Percentiles rank a stretch among this genome's conserved stretches.
Evolutionary conservation across 1,140 invertebrate genomes (phyloP).

Genomic region (Penaeus indicus): DNA sequence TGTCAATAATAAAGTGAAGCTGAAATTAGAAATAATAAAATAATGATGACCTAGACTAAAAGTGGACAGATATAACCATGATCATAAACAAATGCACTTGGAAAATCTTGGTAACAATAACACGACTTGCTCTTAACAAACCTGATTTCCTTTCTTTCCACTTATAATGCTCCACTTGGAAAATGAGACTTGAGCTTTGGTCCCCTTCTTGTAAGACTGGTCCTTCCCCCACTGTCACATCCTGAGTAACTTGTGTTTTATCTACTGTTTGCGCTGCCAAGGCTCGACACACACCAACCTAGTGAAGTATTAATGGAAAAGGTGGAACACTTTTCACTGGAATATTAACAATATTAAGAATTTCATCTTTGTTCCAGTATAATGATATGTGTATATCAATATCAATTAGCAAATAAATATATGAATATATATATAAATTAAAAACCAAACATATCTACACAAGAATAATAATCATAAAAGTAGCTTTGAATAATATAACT

Average conservation of each 20-base stretch:
- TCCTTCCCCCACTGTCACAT: conserved; percentile 33
- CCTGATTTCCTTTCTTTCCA: conserved; percentile 31
- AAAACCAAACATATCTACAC: too few relatives aligned
- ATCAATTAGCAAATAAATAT: too few relatives aligned
- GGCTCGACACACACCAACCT: conserved; percentile 46
- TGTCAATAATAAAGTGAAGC: too few relatives aligned
- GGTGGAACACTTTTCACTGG: neutral
- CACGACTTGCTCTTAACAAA: neutral
- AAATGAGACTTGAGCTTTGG: conserved; percentile 21
- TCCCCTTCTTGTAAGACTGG: conserved; percentile 35
- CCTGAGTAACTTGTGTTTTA: neutral
- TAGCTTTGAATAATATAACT: neutral
- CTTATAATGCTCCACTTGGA: conserved; percentile 11
- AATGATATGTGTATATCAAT: too few relatives aligned
- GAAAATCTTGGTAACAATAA: neutral
- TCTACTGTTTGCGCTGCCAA: neutral
- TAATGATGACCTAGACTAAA: too few relatives aligned
- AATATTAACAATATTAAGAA: neutral
- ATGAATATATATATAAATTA: too few relatives aligned
- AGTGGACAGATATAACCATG: neutral
- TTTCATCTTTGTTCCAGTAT: too few relatives aligned
- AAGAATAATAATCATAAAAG: too few relatives aligned
- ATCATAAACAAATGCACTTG: too few relatives aligned
- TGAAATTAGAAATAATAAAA: too few relatives aligned
- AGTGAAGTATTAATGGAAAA: neutral